Base-by-base conservation (phyloP, 1,140 invertebrate genomes). In the Heliconius nattereri region DNA sequence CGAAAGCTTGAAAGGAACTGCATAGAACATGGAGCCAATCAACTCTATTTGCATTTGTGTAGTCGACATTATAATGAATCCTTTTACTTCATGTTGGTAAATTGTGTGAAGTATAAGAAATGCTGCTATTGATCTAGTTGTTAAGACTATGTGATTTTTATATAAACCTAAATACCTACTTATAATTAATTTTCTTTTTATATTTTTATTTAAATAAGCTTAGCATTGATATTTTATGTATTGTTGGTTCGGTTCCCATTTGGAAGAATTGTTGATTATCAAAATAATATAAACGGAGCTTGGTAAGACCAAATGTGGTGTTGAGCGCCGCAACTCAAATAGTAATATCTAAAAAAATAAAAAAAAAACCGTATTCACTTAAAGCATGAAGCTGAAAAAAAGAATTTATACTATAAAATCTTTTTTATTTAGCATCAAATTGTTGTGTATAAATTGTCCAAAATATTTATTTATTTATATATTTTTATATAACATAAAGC, bases 11-110 rank as follows among this genome's bases (percentile, higher is more conserved):
- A n/a, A 60, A 23, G 20, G 20, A 60, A 60, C 2, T 60, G n/a
- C 57, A 60, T 26, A 5, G 57, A n/a, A 60, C 83, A 77, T 84
- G 81, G 83, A 85, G 81, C 85, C 87, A 90, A 90, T 91, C 88
- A 90, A 84, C 83, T 86, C 79, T 90, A 90, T 91, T 91, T 91
- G 85, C 86, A 87, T 89, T 90, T 90, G 84, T 86, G 86, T 87
- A 89, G 86, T 87, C 82, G 82, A 83, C 84, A 88, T 85, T 89
- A 87, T 85, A 83, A 82, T 73, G 86, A 84, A 84, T 86, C 81
- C 81, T 75, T 79, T 78, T 84, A 81, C 84, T 85, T 83, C 81
- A 87, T 80, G 84, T 81, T 84, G 82, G 76, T 82, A 60, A 60
- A 60, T 60, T 60, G 26, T 23, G 23, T 23, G 9, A 60, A 23